phyloP scores from a whole-genome alignment of 2,888 invertebrate species.

The Pseudococcus longispinus region DNA sequence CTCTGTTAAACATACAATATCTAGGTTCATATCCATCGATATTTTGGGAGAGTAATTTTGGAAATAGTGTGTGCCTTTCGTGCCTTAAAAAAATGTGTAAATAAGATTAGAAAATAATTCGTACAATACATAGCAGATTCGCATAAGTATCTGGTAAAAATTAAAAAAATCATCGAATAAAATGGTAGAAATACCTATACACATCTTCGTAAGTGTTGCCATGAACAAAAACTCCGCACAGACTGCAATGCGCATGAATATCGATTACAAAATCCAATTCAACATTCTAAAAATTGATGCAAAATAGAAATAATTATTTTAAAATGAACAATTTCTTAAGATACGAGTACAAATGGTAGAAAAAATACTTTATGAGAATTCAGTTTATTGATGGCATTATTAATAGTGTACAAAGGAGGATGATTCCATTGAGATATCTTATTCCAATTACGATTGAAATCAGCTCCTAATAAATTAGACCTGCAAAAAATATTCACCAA shows the following conservation, averaged over 20 bases:
- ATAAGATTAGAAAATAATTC: neutral
- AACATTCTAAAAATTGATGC: constrained; percentile 63
- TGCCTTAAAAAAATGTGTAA: constrained; percentile 68
- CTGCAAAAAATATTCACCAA: constrained; percentile 62
- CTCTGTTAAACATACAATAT: constrained; percentile 92
- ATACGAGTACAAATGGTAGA: too few species aligned
- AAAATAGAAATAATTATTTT: neutral
- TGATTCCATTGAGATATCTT: constrained; percentile 89
- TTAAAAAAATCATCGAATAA: too few species aligned
- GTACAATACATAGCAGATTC: too few species aligned
- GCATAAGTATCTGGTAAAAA: too few species aligned
- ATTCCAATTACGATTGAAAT: constrained; percentile 93
- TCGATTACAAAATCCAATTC: constrained; percentile 95
- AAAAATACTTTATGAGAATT: constrained; percentile 55
- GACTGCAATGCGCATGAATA: constrained; percentile 90
- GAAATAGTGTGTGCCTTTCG: constrained; percentile 93
- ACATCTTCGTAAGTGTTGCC: constrained; percentile 94
- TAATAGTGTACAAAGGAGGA: constrained; percentile 81
- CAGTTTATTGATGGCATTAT: constrained; percentile 52
- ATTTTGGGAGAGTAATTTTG: constrained; percentile 85
- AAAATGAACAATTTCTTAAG: neutral
- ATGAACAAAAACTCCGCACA: constrained; percentile 92
- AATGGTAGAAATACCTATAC: constrained; percentile 70
- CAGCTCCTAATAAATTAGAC: constrained; percentile 87
- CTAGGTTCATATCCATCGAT: constrained; percentile 86